A percentile compares a stretch with the other conserved stretches of the same genome.
Evolutionary conservation across 2,888 invertebrate genomes (phyloP).

Genomic region (Pecten maximus): DNA sequence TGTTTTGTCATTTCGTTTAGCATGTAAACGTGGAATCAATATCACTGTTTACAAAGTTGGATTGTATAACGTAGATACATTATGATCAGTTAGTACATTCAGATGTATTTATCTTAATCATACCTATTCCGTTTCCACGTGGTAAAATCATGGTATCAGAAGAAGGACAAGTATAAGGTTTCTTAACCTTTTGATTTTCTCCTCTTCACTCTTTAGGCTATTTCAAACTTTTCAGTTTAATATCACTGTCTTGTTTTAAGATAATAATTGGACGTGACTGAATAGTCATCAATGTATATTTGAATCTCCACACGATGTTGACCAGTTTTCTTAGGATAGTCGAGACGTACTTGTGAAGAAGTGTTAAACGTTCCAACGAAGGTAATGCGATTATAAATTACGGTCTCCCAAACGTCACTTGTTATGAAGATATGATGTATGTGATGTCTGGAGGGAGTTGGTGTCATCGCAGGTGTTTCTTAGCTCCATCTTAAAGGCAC

Average conservation of each 20-base stretch:
- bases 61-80: too few relatives aligned
- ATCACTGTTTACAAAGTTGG: too few relatives aligned
- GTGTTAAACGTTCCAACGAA: neutral
- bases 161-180: too few relatives aligned
- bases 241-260: neutral
- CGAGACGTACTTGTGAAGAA: neutral
- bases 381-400: constrained; percentile 4
- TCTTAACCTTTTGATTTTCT: neutral
- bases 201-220: neutral
- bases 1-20: too few relatives aligned
- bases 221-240: neutral
- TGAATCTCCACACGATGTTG: too few relatives aligned
- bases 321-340: neutral
- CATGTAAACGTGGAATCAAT: too few relatives aligned
- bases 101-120: too few relatives aligned
- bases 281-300: too few relatives aligned
- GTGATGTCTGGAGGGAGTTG: neutral
- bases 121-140: too few relatives aligned
- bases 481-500: neutral
- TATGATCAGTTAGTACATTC: too few relatives aligned
- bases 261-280: too few relatives aligned
- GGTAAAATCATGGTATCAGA: too few relatives aligned
- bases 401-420: constrained; percentile 7
- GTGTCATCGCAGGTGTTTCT: neutral
- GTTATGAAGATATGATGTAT: constrained; percentile 20